Base-by-base conservation (phyloP, 2,888 invertebrate genomes). In the Mongoloraphidia duomilia region DNA sequence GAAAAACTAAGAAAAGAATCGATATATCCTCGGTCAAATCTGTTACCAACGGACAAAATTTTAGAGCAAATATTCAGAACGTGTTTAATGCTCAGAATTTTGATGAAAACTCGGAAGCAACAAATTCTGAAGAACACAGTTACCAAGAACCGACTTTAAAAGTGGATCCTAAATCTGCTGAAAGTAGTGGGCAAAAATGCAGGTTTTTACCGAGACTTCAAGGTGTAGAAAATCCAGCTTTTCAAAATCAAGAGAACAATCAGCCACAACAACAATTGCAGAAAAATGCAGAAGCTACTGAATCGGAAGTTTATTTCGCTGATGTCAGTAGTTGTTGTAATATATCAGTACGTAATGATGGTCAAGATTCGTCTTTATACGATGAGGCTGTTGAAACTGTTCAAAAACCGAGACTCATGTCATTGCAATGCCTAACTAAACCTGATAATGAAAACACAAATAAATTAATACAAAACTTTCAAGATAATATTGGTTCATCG, bases 271-370 rank as follows among this genome's bases (percentile, higher is more conserved):
- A 69, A 45, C 64, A 60, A 34, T 58, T 67, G 3, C 65, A 51
- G 0, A 64, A 63, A 12, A 75, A 72, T 52, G 60, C 67, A 10
- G 81, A 80, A 59, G 76, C 79, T 33, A 76, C 84, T 0, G 88
- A 88, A 60, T 86, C 86, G 0, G 89, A 89, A 62, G 80, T 89
- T 0, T 89, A 89, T 61, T 89, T 89, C 59, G 88, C 87, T 0
- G 88, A 89, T 57, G 88, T 87, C 0, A 87, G 87, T 33, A 86
- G 85, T 50, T 88, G 88, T 59, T 88, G 87, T 59, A 84, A 84
- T 59, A 80, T 82, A 44, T 83, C 83, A 4, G 75, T 83, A 0
- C 59, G 68, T 50, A 71, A 71, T 56, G 71, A 71, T 52, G 75
- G 74, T 0, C 74, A 73, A 8, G 75, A 75, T 56, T 76, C 75